Conservation (phyloP, 2,113 vertebrate genomes). For the Chlamydotis undulata region DNA sequence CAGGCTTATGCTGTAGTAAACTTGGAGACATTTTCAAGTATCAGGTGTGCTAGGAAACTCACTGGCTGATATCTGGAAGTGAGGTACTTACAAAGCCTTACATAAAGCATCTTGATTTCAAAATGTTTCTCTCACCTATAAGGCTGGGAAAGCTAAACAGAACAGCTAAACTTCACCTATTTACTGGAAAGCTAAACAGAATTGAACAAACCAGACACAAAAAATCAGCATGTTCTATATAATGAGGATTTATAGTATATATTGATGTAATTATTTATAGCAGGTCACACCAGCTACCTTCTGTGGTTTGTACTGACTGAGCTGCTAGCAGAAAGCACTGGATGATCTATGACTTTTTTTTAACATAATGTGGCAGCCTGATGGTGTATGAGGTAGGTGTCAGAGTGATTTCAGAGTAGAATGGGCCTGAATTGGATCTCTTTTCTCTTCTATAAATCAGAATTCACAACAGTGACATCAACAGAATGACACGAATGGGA, state of each 20-base stretch:
- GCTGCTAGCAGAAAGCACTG: constrained; percentile 25
- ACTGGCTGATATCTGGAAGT: neutral
- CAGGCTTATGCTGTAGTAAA: constrained; percentile 8
- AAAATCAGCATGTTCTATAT: neutral
- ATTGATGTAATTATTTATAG: constrained; percentile 10
- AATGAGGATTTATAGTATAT: neutral
- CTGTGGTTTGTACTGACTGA: neutral
- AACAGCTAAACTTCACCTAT: neutral
- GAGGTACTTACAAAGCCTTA: neutral
- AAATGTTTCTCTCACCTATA: neutral
- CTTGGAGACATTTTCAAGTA: neutral
- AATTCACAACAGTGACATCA: constrained; percentile 62
- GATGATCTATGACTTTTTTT: neutral
- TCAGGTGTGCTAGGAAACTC: neutral
- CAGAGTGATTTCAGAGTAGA: constrained; percentile 20
- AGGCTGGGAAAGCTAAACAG: neutral
- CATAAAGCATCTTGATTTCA: neutral
- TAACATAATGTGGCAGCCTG: constrained; percentile 19
- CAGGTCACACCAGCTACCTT: constrained; percentile 1
- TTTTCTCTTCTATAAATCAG: constrained; percentile 11
- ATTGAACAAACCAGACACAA: neutral
- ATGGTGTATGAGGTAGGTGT: constrained; percentile 27
- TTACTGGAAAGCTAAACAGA: neutral
- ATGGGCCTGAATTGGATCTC: neutral
- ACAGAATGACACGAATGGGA: constrained; percentile 61